Base-by-base conservation (phyloP, 2,888 invertebrate species). In the Rapana venosa region DNA sequence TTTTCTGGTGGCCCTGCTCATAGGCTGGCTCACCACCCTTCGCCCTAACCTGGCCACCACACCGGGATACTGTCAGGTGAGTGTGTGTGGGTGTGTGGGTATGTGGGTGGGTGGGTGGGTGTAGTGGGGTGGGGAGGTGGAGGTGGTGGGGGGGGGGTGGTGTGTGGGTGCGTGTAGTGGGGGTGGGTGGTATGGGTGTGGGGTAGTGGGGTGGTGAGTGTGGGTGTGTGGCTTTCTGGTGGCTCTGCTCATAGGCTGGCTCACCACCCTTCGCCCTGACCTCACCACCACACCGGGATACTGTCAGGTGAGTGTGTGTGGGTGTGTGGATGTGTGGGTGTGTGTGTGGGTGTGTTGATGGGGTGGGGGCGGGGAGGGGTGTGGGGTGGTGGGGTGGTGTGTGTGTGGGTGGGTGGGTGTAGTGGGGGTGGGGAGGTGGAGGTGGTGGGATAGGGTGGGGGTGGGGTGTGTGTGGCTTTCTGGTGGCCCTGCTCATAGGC, bases 1-100 rank as follows among this genome's bases (percentile, higher is more conserved):
- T 0, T 98, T 98, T 94, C 96, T 98, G n/a, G 92, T 97, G 0
- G 97, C 97, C 22, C 96, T 98, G 2, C 96, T 98, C 70, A 90
- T 94, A 15, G 92, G 91, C 22, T 95, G 95, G 93, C 86, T 94
- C 20, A 93, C 93, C 32, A 92, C 93, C 17, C 81, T 93, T 17
- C 92, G 92, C 56, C 92, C 93, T 5, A 88, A 70, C 8, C 83
- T 93, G 2, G 92, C 92, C 36, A 36, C 90, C 87, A 87, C 96
- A 95, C 58, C 97, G 20, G 97, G 97, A 17, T 97, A 97, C 96
- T 98, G 98, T 93, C 92, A 91, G 88, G 88, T 88, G 22, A 26
- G n/a, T n/a, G n/a, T n/a, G n/a, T n/a, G n/a, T n/a, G n/a, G n/a
- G n/a, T n/a, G n/a, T n/a, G n/a, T n/a, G n/a, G n/a, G n/a, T n/a